Percentiles rank a stretch among this genome's conserved stretches.
Evolutionary conservation across 2,113 vertebrate species (phyloP).

Genomic region (Corythaeola cristata): DNA sequence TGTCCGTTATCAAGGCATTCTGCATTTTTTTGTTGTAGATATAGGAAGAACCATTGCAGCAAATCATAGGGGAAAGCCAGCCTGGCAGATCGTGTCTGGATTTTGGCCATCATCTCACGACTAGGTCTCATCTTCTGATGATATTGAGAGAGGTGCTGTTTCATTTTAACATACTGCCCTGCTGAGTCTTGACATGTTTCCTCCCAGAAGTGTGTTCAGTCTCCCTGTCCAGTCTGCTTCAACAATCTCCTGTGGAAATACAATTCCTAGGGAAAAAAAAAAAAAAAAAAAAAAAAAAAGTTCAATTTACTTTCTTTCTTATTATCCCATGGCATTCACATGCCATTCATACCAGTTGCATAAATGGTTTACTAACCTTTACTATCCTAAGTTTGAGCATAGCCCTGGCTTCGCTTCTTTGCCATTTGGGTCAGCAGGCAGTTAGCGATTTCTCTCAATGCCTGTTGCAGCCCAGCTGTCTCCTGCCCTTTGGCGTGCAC

Average conservation of each 20-base stretch:
- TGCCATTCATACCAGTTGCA: background rate
- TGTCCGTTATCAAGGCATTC: background rate
- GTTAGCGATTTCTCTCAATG: background rate
- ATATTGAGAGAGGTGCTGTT: background rate
- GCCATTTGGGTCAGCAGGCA: background rate
- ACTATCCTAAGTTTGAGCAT: background rate
- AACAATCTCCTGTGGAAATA: background rate
- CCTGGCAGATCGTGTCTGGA: background rate
- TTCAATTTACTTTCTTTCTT: background rate
- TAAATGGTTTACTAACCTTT: background rate
- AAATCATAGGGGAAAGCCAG: background rate
- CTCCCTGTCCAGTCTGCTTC: background rate
- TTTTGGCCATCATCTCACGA: background rate
- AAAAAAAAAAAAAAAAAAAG: background rate
- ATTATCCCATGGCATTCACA: background rate
- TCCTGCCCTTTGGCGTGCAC: background rate
- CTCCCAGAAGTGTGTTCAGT: rapidly evolving
- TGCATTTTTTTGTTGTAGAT: background rate
- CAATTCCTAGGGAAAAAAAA: background rate
- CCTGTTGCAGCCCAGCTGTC: background rate
- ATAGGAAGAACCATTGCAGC: background rate
- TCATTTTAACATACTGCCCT: background rate
- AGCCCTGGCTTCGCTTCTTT: background rate
- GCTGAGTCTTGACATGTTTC: background rate
- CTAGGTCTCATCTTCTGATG: background rate